Conservation (phyloP, 2,113 vertebrate species). For the Serinus canaria region DNA sequence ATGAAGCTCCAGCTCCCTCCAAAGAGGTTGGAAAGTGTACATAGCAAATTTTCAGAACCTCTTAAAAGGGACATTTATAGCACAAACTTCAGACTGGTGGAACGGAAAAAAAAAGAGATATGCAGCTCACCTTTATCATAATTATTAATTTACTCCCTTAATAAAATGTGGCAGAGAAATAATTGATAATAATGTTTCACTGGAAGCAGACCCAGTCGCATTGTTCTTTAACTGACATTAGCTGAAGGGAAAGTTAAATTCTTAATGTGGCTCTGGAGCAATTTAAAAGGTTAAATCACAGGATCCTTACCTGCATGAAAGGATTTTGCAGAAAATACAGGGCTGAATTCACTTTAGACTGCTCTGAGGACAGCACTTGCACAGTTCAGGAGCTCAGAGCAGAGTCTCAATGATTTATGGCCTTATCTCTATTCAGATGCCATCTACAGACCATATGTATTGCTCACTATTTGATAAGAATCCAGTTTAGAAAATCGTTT, state of each 20-base stretch:
- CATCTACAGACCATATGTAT: conserved; percentile 18
- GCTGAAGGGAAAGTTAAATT: conserved; percentile 43
- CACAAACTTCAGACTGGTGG: background rate
- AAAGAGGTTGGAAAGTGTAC: background rate
- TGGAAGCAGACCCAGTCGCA: background rate
- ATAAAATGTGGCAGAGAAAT: conserved; percentile 56
- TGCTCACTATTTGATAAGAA: conserved; percentile 7
- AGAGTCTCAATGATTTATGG: conserved; percentile 26
- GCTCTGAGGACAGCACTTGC: conserved; percentile 16
- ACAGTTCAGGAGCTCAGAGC: conserved; percentile 13
- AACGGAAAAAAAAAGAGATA: background rate
- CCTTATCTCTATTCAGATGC: conserved; percentile 48
- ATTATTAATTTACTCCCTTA: conserved; percentile 54
- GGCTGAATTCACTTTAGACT: background rate
- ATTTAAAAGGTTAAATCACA: conserved; percentile 44
- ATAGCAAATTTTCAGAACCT: background rate
- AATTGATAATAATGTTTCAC: conserved; percentile 56
- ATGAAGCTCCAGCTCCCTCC: background rate
- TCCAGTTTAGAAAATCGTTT: conserved; percentile 44
- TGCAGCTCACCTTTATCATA: conserved; percentile 40
- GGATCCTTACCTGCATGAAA: conserved; percentile 20
- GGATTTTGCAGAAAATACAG: conserved; percentile 19
- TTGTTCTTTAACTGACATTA: conserved; percentile 36
- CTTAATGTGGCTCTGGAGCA: conserved; percentile 33
- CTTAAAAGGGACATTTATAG: conserved; percentile 12